Evolutionary conservation across 2,888 invertebrate genomes (phyloP).

Genomic region (Campoplex nolae): DNA sequence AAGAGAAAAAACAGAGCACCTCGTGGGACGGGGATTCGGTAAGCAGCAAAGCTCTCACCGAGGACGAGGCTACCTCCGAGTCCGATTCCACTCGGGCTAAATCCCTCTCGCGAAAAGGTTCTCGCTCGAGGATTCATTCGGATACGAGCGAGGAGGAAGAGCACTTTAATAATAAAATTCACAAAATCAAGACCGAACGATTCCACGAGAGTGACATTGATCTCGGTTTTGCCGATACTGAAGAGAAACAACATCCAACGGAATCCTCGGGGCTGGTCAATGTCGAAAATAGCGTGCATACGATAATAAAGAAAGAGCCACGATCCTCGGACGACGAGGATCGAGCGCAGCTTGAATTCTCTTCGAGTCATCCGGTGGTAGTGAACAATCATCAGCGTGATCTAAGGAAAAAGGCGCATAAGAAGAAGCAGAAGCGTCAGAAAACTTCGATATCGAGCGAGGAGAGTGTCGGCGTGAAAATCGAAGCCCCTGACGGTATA

Average conservation of each 20-base stretch:
- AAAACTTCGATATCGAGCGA: constrained; percentile 87
- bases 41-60: constrained; percentile 83
- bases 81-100: constrained; percentile 85
- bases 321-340: constrained; percentile 83
- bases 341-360: constrained; percentile 75
- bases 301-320: constrained; percentile 79
- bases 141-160: constrained; percentile 92
- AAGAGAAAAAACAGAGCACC: constrained; percentile 94
- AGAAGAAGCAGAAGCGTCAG: constrained; percentile 93
- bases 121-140: constrained; percentile 90
- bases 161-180: constrained; percentile 86
- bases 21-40: constrained; percentile 95
- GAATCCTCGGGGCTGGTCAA: constrained; percentile 72
- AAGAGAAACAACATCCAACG: constrained; percentile 81
- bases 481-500: constrained; percentile 74
- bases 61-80: constrained; percentile 84
- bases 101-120: constrained; percentile 88
- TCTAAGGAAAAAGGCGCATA: constrained; percentile 90
- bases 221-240: constrained; percentile 84
- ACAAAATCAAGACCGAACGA: constrained; percentile 87
- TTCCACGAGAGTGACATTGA: constrained; percentile 87
- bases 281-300: constrained; percentile 75
- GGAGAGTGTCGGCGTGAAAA: constrained; percentile 74
- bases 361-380: constrained; percentile 75
- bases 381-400: constrained; percentile 82